Base-by-base conservation (phyloP, 1,140 invertebrate genomes). In the Hormaphis cornu region DNA sequence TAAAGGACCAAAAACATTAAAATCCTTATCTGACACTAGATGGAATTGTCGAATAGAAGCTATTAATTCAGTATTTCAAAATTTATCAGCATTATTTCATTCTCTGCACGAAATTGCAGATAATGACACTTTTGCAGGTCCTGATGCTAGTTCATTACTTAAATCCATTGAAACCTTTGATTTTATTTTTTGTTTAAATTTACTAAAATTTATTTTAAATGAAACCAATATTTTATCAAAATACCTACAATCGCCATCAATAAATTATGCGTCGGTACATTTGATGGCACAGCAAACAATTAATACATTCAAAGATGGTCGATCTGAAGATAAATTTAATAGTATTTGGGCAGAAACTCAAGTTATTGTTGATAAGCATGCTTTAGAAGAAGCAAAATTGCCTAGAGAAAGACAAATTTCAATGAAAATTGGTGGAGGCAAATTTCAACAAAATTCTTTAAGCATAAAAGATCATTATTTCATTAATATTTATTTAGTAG, bases 1-100 rank as follows among this genome's bases (percentile, higher is more conserved):
- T 14, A 40, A 8, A 24, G 56, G 56, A 59, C 56, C 56, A 59
- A 42, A 22, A 59, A 59, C 56, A 28, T 35, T 54, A 30, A 30
- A 54, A 30, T 18, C 4, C 7, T 22, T 26, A 9, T 6, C 5
- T 48, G 46, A 48, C 14, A 48, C 14, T 5, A 48, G 46, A 22
- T 48, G 46, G 46, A 48, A 14, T 48, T 48, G 46, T 14, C 4
- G 46, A 14, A 4, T 18, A n/a, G 46, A 48, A 6, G 46, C 46
- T 5, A 6, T n/a, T 5, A 48, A 48, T 5, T 18, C n/a, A n/a
- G 14, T 48, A 6, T 20, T 33, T 33, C 9, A 6, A 6, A 33
- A 33, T 33, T 33, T 33, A 14, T 22, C 46, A 12, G 46, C 24
- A 24, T 10, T 48, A 24, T 20, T 48, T 48, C 46, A 48, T 24